Evolutionary conservation across 1,140 invertebrate genomes (phyloP), one percentile per base, ranked within the genome.

Genomic region (Pararge aegeria): DNA sequence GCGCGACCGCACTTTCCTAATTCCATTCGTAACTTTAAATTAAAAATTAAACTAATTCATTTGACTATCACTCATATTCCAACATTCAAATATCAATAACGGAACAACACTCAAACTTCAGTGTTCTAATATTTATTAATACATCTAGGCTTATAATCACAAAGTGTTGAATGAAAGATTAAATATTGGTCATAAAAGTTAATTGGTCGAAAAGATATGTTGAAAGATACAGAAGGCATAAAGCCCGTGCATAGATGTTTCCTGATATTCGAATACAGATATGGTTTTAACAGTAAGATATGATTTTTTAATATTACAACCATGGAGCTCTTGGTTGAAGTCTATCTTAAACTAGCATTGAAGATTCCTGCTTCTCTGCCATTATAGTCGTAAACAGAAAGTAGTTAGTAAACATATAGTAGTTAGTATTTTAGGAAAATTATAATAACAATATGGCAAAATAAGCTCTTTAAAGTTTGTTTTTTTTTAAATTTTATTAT

Each of bases 331-430:
- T 64, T 68, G 76, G 71, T 79, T 78, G 75, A 74, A 65, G 73
- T 80, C 75, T 75, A 68, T 66, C 66, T 66, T 66, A 64, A 55
- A 69, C 61, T 72, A 78, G 69, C 72, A 75, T 73, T 68, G 75
- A 85, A 83, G 78, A 61, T 64, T 75, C 81, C 83, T 76, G 83
- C 83, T 84, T 84, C 83, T 73, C 64, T 78, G 73, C 75, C 70
- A 67, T 69, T 78, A 68, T 66, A 60, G 57, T 56, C 56, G 52
- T 67, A 15, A 12, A 27, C 55, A 63, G 51, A 56, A 65, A 64
- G 55, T 64, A 60, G 27, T 93, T 92, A 97, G 90, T 97, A 97
- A 69, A 97, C 96, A 87, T 96, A 97, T 73, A 97, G n/a, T n/a
- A n/a, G n/a, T n/a, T n/a, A n/a, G n/a, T n/a, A n/a, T n/a, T n/a